A percentile compares a stretch with the other conserved stretches of the same genome.
phyloP scores from a whole-genome alignment of 2,797 vertebrate genomes.

The Rhinoraja longicauda region DNA sequence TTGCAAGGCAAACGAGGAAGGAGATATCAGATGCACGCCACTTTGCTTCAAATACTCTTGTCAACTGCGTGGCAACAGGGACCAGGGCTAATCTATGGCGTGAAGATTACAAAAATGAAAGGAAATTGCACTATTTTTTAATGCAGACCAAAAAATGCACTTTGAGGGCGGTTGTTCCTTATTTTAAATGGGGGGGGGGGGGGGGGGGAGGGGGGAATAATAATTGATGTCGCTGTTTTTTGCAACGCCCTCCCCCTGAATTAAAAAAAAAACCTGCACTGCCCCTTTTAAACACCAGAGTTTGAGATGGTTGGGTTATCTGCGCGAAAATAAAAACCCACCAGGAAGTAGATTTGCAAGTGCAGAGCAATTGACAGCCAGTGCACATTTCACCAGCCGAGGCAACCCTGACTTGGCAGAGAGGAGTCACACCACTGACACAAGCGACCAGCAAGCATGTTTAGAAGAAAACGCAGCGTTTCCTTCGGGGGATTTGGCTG shows the following conservation, averaged over 20 bases:
- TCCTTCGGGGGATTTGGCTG: slow-evolving; percentile 91
- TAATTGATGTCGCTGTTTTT: too few relatives aligned
- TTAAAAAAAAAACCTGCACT: background rate
- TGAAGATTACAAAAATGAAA: background rate
- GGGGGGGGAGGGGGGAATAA: too few relatives aligned
- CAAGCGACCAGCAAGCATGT: slow-evolving; percentile 59
- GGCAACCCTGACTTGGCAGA: background rate
- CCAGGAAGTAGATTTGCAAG: slow-evolving; percentile 19
- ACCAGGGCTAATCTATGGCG: background rate
- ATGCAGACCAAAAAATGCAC: background rate
- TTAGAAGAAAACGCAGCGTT: slow-evolving; percentile 83
- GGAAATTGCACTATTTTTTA: background rate
- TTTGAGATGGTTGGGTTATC: background rate
- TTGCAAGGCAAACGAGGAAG: background rate
- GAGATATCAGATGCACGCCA: background rate
- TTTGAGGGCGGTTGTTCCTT: background rate
- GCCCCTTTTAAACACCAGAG: background rate
- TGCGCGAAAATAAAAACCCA: background rate
- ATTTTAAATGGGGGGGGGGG: too few relatives aligned
- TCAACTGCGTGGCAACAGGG: background rate
- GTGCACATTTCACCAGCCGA: background rate
- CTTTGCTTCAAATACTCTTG: background rate
- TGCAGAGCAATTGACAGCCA: background rate
- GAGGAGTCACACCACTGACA: background rate
- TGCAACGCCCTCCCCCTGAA: background rate